A percentile compares a stretch with the other conserved stretches of the same genome.
Conservation (phyloP, 2,797 vertebrate species). For the Dicrostonyx torquatus region DNA sequence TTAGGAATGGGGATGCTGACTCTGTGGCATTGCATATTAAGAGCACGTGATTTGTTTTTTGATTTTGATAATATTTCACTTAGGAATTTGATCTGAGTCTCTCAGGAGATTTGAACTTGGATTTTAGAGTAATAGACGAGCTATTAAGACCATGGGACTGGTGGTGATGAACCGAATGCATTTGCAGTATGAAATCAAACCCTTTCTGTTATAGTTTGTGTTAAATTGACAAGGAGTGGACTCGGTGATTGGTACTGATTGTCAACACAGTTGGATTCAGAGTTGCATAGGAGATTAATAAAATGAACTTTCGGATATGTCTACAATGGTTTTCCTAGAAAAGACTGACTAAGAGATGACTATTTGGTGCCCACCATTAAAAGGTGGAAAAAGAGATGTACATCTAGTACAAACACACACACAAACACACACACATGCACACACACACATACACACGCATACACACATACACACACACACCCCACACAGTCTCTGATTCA, state of each 20-base stretch:
- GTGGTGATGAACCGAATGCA: background rate
- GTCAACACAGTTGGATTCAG: background rate
- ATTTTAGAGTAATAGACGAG: background rate
- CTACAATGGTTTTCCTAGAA: background rate
- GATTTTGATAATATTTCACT: background rate
- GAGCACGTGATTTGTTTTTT: background rate
- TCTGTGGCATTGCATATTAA: background rate
- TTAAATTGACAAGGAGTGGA: background rate
- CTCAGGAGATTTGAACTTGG: background rate
- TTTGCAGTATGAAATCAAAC: background rate
- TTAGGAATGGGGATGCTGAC: background rate
- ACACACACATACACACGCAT: background rate
- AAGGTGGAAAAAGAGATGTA: background rate
- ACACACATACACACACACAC: background rate
- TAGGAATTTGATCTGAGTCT: background rate
- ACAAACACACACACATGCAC: background rate
- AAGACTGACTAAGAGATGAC: background rate
- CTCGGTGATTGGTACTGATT: background rate
- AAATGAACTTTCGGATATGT: background rate
- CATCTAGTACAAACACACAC: background rate
- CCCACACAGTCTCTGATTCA: background rate
- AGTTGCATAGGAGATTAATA: background rate
- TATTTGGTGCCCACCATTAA: background rate
- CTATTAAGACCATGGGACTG: background rate
- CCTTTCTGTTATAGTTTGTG: background rate